Evolutionary conservation across 2,797 vertebrate genomes (phyloP).

Genomic region (Coccyzus lansbergi): DNA sequence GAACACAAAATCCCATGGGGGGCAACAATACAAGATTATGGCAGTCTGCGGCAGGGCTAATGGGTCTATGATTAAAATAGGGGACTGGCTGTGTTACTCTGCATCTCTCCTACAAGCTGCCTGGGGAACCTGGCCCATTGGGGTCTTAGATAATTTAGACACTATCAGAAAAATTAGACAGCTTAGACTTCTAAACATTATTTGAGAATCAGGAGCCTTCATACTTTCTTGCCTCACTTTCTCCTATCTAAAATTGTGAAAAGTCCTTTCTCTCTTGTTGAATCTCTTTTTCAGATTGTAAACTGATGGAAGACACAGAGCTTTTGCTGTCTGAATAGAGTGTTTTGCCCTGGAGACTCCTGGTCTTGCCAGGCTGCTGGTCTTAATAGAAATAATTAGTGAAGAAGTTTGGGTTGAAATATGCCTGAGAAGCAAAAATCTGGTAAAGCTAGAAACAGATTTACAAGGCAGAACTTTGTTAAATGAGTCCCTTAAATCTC

Average conservation of each 20-base stretch:
- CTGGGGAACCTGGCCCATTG: neutral
- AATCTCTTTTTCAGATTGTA: neutral
- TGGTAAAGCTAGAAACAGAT: neutral
- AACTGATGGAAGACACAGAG: neutral
- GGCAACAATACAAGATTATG: conserved; percentile 45
- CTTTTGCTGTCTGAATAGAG: neutral
- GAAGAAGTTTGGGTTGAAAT: neutral
- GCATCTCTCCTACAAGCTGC: neutral
- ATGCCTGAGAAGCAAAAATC: neutral
- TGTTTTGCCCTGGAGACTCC: neutral
- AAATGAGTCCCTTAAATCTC: conserved; percentile 4
- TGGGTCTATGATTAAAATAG: conserved; percentile 48
- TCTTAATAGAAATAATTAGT: neutral
- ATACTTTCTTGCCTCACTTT: neutral
- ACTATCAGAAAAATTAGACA: neutral
- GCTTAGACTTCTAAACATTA: neutral
- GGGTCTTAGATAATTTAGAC: neutral
- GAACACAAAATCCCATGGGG: conserved; percentile 27
- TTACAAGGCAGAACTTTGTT: neutral
- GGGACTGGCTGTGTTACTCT: neutral
- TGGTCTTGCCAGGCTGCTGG: neutral
- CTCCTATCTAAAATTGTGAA: neutral
- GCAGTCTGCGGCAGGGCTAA: conserved; percentile 26
- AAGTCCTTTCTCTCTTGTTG: neutral
- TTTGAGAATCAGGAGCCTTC: neutral